Evolutionary conservation across 2,888 invertebrate species (phyloP).

Genomic region (Phytoseiulus persimilis): DNA sequence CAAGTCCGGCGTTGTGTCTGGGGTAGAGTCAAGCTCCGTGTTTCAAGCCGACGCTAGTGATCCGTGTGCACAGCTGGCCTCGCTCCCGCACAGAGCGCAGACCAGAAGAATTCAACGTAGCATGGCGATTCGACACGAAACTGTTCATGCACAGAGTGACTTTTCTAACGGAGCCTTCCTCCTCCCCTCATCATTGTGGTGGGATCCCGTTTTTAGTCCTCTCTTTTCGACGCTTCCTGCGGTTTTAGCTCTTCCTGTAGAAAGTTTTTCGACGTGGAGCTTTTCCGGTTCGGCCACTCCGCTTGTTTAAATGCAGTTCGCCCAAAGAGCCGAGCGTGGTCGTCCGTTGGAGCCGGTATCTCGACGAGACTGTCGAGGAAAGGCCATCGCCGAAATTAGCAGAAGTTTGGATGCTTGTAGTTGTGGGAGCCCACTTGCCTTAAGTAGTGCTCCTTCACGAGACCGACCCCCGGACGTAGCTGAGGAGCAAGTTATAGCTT

Average conservation of each 20-base stretch:
- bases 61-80: neutral
- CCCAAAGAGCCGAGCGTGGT: neutral
- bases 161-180: neutral
- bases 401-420: neutral
- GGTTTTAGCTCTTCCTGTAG: neutral
- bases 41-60: neutral
- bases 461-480: neutral
- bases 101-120: neutral
- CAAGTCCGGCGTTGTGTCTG: neutral
- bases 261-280: neutral
- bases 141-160: neutral
- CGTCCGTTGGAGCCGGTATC: neutral
- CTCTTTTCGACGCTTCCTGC: neutral
- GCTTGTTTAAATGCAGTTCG: neutral
- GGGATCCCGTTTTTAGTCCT: neutral
- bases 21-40: neutral
- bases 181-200: neutral
- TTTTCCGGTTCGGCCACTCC: neutral
- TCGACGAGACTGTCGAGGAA: neutral
- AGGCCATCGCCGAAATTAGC: neutral
- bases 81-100: neutral
- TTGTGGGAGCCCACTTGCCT: neutral
- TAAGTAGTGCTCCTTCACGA: neutral
- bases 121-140: conserved; percentile 5
- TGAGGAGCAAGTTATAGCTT: neutral